Conservation (phyloP, 2,113 vertebrate species). For the Xenotilapia leptura region DNA sequence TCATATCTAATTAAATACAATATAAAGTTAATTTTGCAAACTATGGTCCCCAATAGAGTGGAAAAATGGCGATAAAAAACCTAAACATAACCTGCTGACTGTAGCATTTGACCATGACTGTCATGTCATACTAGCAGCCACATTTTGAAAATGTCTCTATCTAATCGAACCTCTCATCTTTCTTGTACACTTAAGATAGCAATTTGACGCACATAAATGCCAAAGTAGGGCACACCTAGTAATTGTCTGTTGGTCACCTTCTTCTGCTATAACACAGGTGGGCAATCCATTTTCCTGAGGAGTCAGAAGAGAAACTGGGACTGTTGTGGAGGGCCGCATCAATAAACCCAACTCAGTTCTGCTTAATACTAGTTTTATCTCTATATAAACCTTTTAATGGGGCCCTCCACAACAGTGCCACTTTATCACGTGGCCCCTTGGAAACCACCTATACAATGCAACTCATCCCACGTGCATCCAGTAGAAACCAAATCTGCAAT, state of each 20-base stretch:
- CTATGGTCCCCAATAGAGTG: background rate
- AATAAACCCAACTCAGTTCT: background rate
- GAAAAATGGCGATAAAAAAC: accelerated
- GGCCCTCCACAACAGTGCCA: background rate
- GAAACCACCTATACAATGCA: background rate
- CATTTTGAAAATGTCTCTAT: background rate
- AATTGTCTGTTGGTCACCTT: background rate
- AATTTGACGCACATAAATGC: background rate
- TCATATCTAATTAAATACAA: background rate
- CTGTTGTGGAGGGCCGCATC: background rate
- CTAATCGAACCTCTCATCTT: background rate
- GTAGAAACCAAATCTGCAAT: background rate
- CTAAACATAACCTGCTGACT: background rate
- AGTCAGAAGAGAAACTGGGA: background rate
- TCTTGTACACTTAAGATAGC: background rate
- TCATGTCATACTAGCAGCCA: background rate
- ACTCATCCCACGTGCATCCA: background rate
- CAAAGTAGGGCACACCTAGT: background rate
- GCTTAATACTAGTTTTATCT: background rate
- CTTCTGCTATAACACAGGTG: background rate
- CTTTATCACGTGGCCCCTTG: background rate
- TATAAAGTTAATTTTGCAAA: background rate
- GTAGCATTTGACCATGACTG: background rate
- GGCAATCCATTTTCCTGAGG: background rate
- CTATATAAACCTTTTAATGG: background rate